Evolutionary conservation across 2,888 invertebrate species (phyloP), one percentile per base, ranked within the genome.

Genomic region (Margaritifera margaritifera): DNA sequence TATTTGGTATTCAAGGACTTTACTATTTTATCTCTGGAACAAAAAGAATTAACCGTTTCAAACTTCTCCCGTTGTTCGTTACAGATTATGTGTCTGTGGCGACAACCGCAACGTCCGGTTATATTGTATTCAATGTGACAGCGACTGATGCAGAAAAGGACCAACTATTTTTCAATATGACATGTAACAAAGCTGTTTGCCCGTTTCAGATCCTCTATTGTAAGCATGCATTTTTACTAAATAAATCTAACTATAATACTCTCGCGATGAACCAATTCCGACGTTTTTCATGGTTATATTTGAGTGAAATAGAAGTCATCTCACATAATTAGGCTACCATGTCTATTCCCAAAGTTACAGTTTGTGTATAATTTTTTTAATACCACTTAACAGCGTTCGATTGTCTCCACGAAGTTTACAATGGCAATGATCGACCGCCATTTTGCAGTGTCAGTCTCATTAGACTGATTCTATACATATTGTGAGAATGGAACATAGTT

Each of bases 161-260:
- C n/a, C 69, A 71, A 24, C 58, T 78, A 4, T 62, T 61, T 15
- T 76, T 65, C 51, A 55, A 64, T 6, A 74, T 78, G 72, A 65
- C 69, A 11, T 76, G 74, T 62, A 24, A 22, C 4, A 66, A 74
- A 19, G 52, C 71, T 51, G 64, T 68, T 24, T 71, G 71, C 51
- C 74, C 76, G 1, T 78, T 74, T 55, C 20, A 61, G n/a, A 73
- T 78, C 54, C 73, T 67, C 53, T 53, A 65, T 51, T 78, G 78
- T 78, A 72, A 64, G 69, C 71, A 62, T 53, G 8, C 15, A 6
- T n/a, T 62, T 15, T 15, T 42, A 42, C 11, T 15, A 0, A 42
- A 15, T 15, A 42, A 11, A 15, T 42, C 42, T 3, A 42, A 42
- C 15, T 42, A 11, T 42, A 42, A 11, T 15, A 20, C 25, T 62